phyloP scores from a whole-genome alignment of 2,113 vertebrate genomes.

The Malurus alboscapulatus region DNA sequence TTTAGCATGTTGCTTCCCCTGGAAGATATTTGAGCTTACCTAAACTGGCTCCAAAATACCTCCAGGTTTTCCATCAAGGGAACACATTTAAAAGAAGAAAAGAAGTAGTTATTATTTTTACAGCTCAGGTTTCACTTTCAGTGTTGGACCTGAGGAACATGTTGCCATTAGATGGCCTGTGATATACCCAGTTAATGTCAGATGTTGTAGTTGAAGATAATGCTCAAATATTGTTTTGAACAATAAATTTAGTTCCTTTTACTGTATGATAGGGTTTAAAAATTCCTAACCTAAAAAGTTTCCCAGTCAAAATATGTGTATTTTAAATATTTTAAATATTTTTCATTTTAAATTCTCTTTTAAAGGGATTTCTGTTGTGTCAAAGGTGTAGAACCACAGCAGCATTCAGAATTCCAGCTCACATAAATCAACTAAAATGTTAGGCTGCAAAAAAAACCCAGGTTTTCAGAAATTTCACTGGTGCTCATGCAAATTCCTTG shows the following conservation, averaged over 20 bases:
- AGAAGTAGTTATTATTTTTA: neutral
- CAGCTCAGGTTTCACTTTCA: neutral
- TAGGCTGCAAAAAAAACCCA: neutral
- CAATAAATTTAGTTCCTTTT: neutral
- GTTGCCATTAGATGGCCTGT: neutral
- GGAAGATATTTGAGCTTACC: neutral
- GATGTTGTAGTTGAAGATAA: neutral
- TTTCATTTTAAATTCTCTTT: neutral
- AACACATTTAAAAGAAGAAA: neutral
- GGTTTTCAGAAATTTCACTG: neutral
- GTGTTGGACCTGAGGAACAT: neutral
- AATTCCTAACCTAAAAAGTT: neutral
- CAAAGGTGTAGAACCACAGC: neutral
- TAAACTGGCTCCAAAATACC: neutral
- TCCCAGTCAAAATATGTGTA: neutral
- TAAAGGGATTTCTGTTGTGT: neutral
- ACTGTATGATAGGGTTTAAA: neutral
- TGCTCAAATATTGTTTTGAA: neutral
- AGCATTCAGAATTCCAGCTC: neutral
- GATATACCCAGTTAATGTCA: neutral
- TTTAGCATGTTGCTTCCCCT: neutral
- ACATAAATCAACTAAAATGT: conserved; percentile 26
- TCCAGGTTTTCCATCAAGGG: neutral
- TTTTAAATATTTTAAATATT: neutral
- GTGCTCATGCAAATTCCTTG: conserved; percentile 17